Conservation (phyloP, 2,888 invertebrate genomes). For the Lochmaea capreae region DNA sequence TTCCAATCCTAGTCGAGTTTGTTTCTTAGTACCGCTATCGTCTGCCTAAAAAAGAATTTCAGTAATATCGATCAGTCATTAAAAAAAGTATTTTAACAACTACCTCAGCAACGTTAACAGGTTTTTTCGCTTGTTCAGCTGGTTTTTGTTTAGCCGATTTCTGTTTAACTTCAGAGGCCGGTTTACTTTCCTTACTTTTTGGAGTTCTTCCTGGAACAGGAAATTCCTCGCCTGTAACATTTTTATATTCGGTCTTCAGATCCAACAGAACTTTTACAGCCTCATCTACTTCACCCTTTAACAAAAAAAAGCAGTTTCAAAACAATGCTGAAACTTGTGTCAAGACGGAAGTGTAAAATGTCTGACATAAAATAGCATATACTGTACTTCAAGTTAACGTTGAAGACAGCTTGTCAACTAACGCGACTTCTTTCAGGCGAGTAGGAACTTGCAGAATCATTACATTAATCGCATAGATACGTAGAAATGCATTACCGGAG, state of each 20-base stretch:
- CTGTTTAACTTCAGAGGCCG: conserved; percentile 55
- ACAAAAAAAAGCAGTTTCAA: neutral
- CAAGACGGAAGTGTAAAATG: no score
- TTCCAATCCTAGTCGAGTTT: conserved; percentile 93
- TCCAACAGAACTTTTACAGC: conserved; percentile 68
- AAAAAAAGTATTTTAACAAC: neutral
- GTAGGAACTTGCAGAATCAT: no score
- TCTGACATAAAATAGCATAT: no score
- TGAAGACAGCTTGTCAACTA: no score
- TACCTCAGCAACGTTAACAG: conserved; percentile 44
- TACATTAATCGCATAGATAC: no score
- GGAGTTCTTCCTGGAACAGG: conserved; percentile 62
- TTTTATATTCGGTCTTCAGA: conserved; percentile 75
- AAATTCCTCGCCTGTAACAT: conserved; percentile 66
- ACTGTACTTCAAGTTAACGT: no score
- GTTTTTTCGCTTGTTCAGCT: conserved; percentile 57
- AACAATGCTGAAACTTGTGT: neutral
- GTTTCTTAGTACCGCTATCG: conserved; percentile 79
- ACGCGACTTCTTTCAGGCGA: no score
- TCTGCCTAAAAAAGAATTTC: conserved; percentile 52
- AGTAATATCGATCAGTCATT: neutral
- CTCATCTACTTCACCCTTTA: conserved; percentile 63
- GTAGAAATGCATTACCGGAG: no score
- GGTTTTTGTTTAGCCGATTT: conserved; percentile 58
- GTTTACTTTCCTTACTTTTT: conserved; percentile 53